A percentile compares a stretch with the other conserved stretches of the same genome.
Conservation (phyloP, 2,888 invertebrate species). For the Steinernema hermaphroditum region DNA sequence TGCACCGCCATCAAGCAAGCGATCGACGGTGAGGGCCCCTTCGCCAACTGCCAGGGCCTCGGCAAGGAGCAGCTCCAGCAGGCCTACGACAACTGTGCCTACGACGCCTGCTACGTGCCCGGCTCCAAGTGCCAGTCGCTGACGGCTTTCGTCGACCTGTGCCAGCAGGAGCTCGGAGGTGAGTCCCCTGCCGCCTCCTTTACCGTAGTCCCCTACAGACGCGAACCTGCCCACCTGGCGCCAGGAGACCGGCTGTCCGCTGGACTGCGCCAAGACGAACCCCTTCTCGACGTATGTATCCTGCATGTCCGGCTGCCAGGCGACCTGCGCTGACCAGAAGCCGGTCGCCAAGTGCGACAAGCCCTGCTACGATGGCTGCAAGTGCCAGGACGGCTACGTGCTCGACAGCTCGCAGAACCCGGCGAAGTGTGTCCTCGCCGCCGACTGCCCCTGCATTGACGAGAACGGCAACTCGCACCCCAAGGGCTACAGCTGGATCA, state of each 20-base stretch:
- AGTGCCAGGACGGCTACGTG: background rate
- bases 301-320: background rate
- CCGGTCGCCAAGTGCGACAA: background rate
- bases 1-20: background rate
- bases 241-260: background rate
- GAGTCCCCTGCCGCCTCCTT: background rate
- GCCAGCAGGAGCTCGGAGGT: background rate
- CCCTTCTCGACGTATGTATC: background rate
- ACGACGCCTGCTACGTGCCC: background rate
- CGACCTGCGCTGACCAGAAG: background rate
- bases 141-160: background rate
- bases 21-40: background rate
- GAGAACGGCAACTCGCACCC: background rate
- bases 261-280: background rate
- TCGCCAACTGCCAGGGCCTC: background rate
- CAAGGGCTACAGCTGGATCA: background rate
- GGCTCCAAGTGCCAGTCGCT: background rate
- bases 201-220: background rate
- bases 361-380: background rate
- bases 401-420: background rate
- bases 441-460: background rate
- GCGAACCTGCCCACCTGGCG: background rate
- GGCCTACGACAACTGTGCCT: background rate
- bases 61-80: background rate
- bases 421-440: conserved; percentile 1